Evolutionary conservation across 1,140 invertebrate species (phyloP).

Genomic region (Theocolax elegans): DNA sequence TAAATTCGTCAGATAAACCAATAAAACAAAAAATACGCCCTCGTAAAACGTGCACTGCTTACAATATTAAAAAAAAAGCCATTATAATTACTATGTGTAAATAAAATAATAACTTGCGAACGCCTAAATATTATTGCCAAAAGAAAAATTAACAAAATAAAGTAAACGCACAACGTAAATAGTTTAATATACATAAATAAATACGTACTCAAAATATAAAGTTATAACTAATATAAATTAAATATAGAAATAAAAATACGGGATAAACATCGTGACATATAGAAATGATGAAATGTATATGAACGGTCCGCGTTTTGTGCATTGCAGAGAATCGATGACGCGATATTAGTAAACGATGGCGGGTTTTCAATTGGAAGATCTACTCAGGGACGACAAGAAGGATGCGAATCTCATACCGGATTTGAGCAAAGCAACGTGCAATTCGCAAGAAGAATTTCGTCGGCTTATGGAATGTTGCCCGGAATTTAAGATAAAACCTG

Average conservation of each 20-base stretch:
- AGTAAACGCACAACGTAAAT: no score
- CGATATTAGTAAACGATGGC: conserved; percentile 60
- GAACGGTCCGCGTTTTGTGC: conserved; percentile 4
- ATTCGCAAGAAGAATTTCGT: conserved; percentile 83
- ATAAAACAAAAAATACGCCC: not conserved
- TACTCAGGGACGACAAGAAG: conserved; percentile 84
- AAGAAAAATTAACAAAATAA: no score
- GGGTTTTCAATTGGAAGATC: conserved; percentile 80
- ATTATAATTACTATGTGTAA: no score
- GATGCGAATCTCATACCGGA: conserved; percentile 85
- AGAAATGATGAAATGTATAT: no score
- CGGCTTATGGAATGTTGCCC: conserved; percentile 85
- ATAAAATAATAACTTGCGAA: no score
- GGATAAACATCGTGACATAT: no score
- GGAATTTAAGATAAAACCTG: conserved; percentile 88
- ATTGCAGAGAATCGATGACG: conserved; percentile 41
- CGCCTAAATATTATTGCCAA: no score
- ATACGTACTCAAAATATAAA: no score
- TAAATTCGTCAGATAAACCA: not conserved
- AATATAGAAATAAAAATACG: no score
- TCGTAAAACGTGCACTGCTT: conserved; percentile 20
- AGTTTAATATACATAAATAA: no score
- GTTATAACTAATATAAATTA: no score
- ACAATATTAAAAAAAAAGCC: no score
- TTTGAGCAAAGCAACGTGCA: conserved; percentile 81